Evolutionary conservation across 2,797 vertebrate species (phyloP), one percentile per base, ranked within the genome.

Genomic region (Prionace glauca): DNA sequence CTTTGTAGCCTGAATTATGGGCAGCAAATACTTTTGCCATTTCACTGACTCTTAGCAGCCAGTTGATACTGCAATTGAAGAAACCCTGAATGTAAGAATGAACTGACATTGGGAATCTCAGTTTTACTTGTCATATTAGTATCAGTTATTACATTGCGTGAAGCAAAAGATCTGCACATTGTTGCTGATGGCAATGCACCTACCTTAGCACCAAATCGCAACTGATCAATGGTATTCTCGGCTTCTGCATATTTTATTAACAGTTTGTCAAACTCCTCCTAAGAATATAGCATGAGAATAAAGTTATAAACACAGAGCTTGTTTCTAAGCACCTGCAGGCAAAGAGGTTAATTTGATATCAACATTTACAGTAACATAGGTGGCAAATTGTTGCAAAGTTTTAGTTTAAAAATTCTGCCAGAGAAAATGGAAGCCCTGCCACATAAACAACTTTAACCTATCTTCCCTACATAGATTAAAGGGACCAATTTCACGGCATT

Each of bases 171-270:
- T 29, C 18, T 65, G 60, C 20, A 65, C 65, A 65, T 91, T 67
- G 62, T 67, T 91, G 62, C 60, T 91, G 62, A 91, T 95, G 95
- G 77, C 77, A 65, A 84, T 60, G 95, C 0, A 93, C 93, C 96
- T 96, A 96, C 91, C 65, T 96, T 96, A 65, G 92, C 72, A 95
- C 95, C 92, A 95, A 96, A 69, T 60, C 88, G 97, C 72, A 96
- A 95, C 36, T 96, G 95, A 86, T 96, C 96, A 74, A 0, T 96
- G 3, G 93, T 96, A 96, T 96, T 96, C 92, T 96, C 86, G 86
- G 74, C 91, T 67, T 96, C 96, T 96, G 96, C 81, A 1, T 95
- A 90, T 67, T 96, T 96, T 45, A 93, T 96, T 96, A 96, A 96
- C 95, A 96, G 72, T 95, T 96, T 72, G 45, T 96, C 95, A 95